These are phyloP conservation scores for Perizoma affinitatum DNA, from an alignment of 2,888 invertebrate genomes.

Conservation along the genomic window DNA sequence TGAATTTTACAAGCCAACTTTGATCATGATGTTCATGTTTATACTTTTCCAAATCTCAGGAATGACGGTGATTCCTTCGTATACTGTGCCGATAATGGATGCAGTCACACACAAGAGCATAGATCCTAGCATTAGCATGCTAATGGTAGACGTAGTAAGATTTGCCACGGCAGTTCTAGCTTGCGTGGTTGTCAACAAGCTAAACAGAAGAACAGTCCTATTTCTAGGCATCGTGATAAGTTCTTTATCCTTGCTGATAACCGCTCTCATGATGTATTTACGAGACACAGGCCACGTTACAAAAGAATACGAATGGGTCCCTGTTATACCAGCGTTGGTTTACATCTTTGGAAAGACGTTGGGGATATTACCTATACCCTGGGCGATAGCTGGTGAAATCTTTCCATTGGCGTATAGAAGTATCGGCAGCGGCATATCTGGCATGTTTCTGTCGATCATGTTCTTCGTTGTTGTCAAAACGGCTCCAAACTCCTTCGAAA, in stretches of 20 bases:
- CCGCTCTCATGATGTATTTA: slow-evolving; percentile 73
- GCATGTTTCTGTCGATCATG: slow-evolving; percentile 85
- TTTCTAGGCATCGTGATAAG: slow-evolving; percentile 85
- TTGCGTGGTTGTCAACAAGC: slow-evolving; percentile 84
- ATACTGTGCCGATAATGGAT: slow-evolving; percentile 86
- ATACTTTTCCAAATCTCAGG: slow-evolving; percentile 88
- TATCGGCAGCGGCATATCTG: slow-evolving; percentile 86
- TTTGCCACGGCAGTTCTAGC: slow-evolving; percentile 84
- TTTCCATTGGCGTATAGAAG: slow-evolving; percentile 86
- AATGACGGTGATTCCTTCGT: slow-evolving; percentile 88
- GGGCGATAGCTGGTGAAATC: slow-evolving; percentile 89
- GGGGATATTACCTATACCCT: slow-evolving; percentile 87
- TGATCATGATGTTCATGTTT: slow-evolving; percentile 86
- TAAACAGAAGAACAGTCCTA: slow-evolving; percentile 85
- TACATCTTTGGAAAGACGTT: slow-evolving; percentile 85
- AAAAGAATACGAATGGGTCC: slow-evolving; percentile 67
- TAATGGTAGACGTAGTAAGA: slow-evolving; percentile 86
- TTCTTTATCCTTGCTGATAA: slow-evolving; percentile 78
- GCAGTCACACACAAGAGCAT: slow-evolving; percentile 83
- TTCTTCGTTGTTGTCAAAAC: slow-evolving; percentile 87
- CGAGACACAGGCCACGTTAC: slow-evolving; percentile 63
- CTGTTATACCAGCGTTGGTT: slow-evolving; percentile 76
- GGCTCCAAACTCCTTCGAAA: slow-evolving; percentile 81
- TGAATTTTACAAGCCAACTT: slow-evolving; percentile 85
- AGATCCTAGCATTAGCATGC: slow-evolving; percentile 85